Percentiles rank a stretch among this genome's conserved stretches.
Conservation (phyloP, 2,888 invertebrate species). For the Podabrus alpinus region DNA sequence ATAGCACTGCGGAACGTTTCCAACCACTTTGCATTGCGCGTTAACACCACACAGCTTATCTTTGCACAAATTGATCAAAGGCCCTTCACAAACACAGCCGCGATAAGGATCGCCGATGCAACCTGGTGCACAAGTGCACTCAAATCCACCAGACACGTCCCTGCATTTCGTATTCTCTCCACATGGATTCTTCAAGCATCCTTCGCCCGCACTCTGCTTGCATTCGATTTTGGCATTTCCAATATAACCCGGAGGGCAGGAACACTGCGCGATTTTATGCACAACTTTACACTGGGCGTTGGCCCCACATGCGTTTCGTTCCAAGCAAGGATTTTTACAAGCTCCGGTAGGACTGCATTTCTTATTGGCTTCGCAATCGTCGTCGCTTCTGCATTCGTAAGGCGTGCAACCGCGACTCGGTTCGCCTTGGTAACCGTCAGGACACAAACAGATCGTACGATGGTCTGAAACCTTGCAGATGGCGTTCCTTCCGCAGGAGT, state of each 20-base stretch:
- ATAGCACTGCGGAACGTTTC: slow-evolving; percentile 75
- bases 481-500: slow-evolving; percentile 80
- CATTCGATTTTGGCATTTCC: slow-evolving; percentile 74
- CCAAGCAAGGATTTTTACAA: slow-evolving; percentile 83
- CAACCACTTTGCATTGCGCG: slow-evolving; percentile 76
- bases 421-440: slow-evolving; percentile 83
- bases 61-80: slow-evolving; percentile 73
- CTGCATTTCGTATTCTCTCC: slow-evolving; percentile 82
- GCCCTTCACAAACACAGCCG: slow-evolving; percentile 77
- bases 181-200: slow-evolving; percentile 81
- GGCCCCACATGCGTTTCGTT: slow-evolving; percentile 75
- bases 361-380: slow-evolving; percentile 79
- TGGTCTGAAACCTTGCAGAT: slow-evolving; percentile 80
- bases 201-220: slow-evolving; percentile 69
- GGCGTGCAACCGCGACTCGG: slow-evolving; percentile 75
- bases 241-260: slow-evolving; percentile 74
- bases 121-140: slow-evolving; percentile 79
- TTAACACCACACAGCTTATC: slow-evolving; percentile 80
- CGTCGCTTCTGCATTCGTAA: slow-evolving; percentile 75
- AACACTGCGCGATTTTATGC: slow-evolving; percentile 75
- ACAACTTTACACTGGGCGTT: slow-evolving; percentile 85
- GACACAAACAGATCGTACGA: slow-evolving; percentile 83
- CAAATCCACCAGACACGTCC: slow-evolving; percentile 74
- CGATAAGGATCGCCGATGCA: slow-evolving; percentile 82
- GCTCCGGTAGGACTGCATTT: slow-evolving; percentile 70